Evolutionary conservation across 2,797 vertebrate genomes (phyloP), one percentile per base, ranked within the genome.

Genomic region (Sylvilagus floridanus): DNA sequence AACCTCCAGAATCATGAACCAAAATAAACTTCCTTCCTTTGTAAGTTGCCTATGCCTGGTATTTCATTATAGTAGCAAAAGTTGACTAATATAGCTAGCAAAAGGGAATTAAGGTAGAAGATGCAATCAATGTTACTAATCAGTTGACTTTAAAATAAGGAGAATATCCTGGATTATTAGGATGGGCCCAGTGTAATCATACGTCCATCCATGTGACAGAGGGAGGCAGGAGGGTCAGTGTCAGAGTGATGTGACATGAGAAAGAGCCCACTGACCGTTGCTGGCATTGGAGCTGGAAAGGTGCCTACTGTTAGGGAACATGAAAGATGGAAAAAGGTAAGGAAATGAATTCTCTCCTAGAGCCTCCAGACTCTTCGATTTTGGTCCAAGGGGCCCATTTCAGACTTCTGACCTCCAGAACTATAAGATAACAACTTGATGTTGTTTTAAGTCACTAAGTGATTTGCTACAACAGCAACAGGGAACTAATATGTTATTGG

Each of bases 381-480:
- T 96, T 86, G 68, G 76, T 26, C 26, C 30, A 42, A 22, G 69
- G 69, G n/a, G 88, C 42, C 17, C 21, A 78, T 73, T 85, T 88
- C 57, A 82, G 82, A 90, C 12, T 63, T 73, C 30, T 72, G 35
- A 82, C 32, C 52, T 88, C 28, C 28, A 42, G 50, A 95, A 82
- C 28, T 30, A 0, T 71, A 60, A 79, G 50, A 94, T 71, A 84
- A 68, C 76, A 88, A 75, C 87, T 21, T 63, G 47, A 30, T 87
- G 5, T 75, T 77, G 62, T 91, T 84, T 94, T 84, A 87, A 87
- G 65, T 32, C 37, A 16, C 21, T 82, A 63, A 63, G 5, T 72
- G 19, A 93, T 93, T 69, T 96, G 57, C 91, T 72, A 37, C 0
- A 77, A 60, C 19, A 88, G 28, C 60, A 84, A 77, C 30, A 71